Base-by-base conservation (phyloP, 2,888 invertebrate genomes). In the Salticus scenicus region DNA sequence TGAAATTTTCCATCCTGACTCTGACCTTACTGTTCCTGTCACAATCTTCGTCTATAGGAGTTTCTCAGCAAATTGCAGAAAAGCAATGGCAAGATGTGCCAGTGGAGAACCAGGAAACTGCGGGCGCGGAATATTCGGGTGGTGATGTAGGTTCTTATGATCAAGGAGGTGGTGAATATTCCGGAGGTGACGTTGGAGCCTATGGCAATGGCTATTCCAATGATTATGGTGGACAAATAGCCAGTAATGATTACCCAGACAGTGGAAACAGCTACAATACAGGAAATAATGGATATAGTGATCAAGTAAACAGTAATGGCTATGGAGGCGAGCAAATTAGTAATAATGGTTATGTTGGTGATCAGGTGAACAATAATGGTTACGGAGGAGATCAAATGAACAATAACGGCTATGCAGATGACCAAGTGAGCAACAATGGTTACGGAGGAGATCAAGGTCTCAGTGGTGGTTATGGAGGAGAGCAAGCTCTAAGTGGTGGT, bases 51-150 rank as follows among this genome's bases (percentile, higher is more conserved):
- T 24, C 1, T 5, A 24, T 1, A 5, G 24, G 12, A 57, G 1
- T 5, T 24, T 24, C 64, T 47, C 42, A 41, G 20, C 31, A 37
- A 0, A 7, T 37, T 4, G 41, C 72, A 27, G 47, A 72, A 27
- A 79, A 79, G 31, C 41, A 41, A 24, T 79, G 79, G 79, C 72
- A 72, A 64, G 79, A 79, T 5, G 31, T 33, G 10, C 66, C 79
- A n/a, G 17, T 24, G 20, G 57, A 41, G 30, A 73, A n/a, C 24
- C 64, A 41, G 41, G 42, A 20, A 1, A 37, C 12, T 5, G 75
- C 66, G n/a, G 79, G 66, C n/a, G 17, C 74, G 1, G 80, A 81
- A 5, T 74, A 81, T 28, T 30, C 73, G 1, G 66, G n/a, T 4
- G 42, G 42, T 1, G 66, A 73, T 24, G 69, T 74, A 0, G 81